Evolutionary conservation across 2,113 vertebrate genomes (phyloP).

Genomic region (Tachysurus fulvidraco): DNA sequence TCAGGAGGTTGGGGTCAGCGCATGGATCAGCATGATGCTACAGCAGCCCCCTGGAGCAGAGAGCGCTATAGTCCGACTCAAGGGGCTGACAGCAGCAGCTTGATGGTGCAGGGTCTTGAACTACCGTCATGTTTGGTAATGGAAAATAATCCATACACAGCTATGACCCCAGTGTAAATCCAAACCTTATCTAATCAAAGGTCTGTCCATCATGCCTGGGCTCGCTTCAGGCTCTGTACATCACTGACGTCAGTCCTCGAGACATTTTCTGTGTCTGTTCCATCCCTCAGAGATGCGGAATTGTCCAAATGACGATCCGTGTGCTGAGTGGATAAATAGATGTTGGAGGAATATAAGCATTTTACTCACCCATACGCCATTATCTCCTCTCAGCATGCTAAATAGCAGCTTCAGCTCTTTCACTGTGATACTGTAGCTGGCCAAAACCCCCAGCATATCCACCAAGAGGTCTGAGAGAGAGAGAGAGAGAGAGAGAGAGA

Average conservation of each 20-base stretch:
- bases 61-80: not conserved
- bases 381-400: conserved; percentile 98
- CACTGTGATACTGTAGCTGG: conserved; percentile 99
- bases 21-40: not conserved
- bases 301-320: not conserved
- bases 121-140: not conserved
- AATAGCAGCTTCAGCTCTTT: conserved; percentile 99
- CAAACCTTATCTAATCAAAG: conserved; percentile 68
- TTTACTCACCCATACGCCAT: conserved; percentile 92
- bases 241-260: conserved; percentile 3
- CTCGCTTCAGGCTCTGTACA: conserved; percentile 63
- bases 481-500: conserved; percentile 23
- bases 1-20: not conserved
- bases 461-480: conserved; percentile 89
- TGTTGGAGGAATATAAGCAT: not conserved
- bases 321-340: not conserved
- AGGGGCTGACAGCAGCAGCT: not conserved
- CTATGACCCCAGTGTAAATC: conserved; percentile 59
- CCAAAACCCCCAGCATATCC: conserved; percentile 99
- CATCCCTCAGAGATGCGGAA: not conserved
- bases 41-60: not conserved
- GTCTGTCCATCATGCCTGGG: conserved; percentile 64
- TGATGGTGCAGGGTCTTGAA: not conserved
- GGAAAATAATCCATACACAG: conserved; percentile 23
- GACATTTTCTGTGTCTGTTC: not conserved